Evolutionary conservation across 2,797 vertebrate species (phyloP).

Genomic region (Hafferia zeledoni): DNA sequence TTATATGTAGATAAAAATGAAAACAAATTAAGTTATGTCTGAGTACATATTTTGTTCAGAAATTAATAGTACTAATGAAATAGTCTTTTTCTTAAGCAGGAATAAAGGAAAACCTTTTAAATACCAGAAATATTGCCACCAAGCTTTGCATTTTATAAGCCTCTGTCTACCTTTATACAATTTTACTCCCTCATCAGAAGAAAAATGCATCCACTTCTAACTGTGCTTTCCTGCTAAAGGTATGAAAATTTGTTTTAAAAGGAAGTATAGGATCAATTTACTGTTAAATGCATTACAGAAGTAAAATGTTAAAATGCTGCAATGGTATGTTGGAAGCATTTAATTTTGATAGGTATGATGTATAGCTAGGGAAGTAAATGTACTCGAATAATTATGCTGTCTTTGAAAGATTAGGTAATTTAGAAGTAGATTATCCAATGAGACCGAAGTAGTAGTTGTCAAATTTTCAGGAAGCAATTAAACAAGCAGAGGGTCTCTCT

Average conservation of each 20-base stretch:
- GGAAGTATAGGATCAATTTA: slow-evolving; percentile 37
- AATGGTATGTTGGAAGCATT: slow-evolving; percentile 72
- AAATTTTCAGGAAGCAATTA: slow-evolving; percentile 84
- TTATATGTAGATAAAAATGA: not conserved
- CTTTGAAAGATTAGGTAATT: slow-evolving; percentile 79
- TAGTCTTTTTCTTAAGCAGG: not conserved
- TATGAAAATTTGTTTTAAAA: slow-evolving; percentile 41
- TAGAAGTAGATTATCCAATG: slow-evolving; percentile 76
- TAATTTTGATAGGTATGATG: slow-evolving; percentile 80
- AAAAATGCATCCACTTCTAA: not conserved
- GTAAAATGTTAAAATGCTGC: slow-evolving; percentile 29
- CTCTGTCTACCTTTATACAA: not conserved
- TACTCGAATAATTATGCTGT: slow-evolving; percentile 78
- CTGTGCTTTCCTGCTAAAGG: not conserved
- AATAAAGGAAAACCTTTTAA: not conserved
- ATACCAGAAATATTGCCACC: not conserved
- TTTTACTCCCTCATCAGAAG: not conserved
- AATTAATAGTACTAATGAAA: not conserved
- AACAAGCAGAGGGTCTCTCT: slow-evolving; percentile 78
- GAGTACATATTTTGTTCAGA: not conserved
- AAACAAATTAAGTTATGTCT: not conserved
- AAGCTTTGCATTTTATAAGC: not conserved
- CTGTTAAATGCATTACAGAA: slow-evolving; percentile 45
- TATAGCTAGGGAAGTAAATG: slow-evolving; percentile 78
- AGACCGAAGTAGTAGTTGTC: slow-evolving; percentile 71